Percentiles rank a stretch among this genome's conserved stretches.
These are phyloP conservation scores for Hiodon tergisus DNA, from an alignment of 2,113 vertebrate genomes.

Conservation along the genomic window DNA sequence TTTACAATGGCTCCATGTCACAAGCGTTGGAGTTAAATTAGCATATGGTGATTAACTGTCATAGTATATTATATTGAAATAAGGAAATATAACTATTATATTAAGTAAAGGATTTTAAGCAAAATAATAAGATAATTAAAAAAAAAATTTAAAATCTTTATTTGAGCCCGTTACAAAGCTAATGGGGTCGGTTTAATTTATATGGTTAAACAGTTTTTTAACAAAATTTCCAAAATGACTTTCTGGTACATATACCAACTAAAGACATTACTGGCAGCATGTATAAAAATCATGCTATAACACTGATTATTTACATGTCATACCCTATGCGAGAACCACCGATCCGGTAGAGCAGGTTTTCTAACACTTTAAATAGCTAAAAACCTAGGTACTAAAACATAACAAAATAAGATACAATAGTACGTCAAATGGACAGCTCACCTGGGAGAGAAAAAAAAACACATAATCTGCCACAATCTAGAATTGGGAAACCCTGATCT, in stretches of 20 bases:
- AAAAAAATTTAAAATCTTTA: not conserved
- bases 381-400: too few relatives aligned
- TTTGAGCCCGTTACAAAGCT: not conserved
- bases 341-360: too few relatives aligned
- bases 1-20: not conserved
- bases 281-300: not conserved
- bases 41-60: not conserved
- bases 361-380: too few relatives aligned
- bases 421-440: too few relatives aligned
- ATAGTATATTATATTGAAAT: too few relatives aligned
- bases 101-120: not conserved
- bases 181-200: not conserved
- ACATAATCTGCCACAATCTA: too few relatives aligned
- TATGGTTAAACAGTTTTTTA: not conserved
- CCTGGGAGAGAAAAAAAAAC: too few relatives aligned
- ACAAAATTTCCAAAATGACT: not conserved
- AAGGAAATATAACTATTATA: too few relatives aligned
- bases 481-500: too few relatives aligned
- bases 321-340: too few relatives aligned
- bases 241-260: not conserved
- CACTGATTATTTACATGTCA: not conserved
- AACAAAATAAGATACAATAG: too few relatives aligned
- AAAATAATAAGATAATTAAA: not conserved
- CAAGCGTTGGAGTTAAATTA: not conserved
- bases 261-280: not conserved